Evolutionary conservation across 2,888 invertebrate genomes (phyloP).

Genomic region (Liopterus haemorrhoidalis): DNA sequence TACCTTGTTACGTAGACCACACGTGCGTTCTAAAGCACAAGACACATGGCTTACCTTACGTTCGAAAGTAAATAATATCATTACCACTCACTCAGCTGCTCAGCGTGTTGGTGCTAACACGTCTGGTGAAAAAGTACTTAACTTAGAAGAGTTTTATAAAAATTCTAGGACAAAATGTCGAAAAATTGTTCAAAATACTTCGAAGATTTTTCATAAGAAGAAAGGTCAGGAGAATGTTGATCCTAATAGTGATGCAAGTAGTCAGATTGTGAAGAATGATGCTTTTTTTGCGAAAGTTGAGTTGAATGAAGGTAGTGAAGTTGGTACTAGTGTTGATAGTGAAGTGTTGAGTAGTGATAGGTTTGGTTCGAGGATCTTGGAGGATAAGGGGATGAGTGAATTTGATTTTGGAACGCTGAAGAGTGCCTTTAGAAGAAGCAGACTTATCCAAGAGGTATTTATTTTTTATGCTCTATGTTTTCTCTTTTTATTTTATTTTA

Average conservation of each 20-base stretch:
- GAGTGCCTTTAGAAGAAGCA: slow-evolving; percentile 39
- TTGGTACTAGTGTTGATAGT: slow-evolving; percentile 20
- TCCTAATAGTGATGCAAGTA: slow-evolving; percentile 28
- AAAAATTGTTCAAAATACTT: slow-evolving; percentile 40
- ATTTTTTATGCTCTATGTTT: no score
- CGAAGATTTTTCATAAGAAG: slow-evolving; percentile 39
- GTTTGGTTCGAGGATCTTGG: slow-evolving; percentile 19
- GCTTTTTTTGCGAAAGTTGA: slow-evolving; percentile 36
- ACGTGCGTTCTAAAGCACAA: slow-evolving; percentile 34
- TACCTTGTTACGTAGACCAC: slow-evolving; percentile 37
- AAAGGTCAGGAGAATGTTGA: slow-evolving; percentile 32
- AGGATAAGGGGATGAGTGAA: slow-evolving; percentile 33
- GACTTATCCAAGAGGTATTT: slow-evolving; percentile 37
- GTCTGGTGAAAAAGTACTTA: slow-evolving; percentile 40
- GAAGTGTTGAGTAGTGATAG: slow-evolving; percentile 15
- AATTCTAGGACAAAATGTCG: slow-evolving; percentile 43
- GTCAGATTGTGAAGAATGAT: slow-evolving; percentile 38
- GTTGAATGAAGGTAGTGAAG: slow-evolving; percentile 12
- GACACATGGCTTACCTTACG: slow-evolving; percentile 41
- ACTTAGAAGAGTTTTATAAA: slow-evolving; percentile 44
- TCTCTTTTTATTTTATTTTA: no score
- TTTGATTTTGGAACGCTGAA: slow-evolving; percentile 39
- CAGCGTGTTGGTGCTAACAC: slow-evolving; percentile 41
- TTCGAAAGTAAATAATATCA: slow-evolving; percentile 40
- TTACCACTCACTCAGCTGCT: slow-evolving; percentile 41